phyloP scores from a whole-genome alignment of 1,140 invertebrate genomes.

The Dolichoris vasculosae region DNA sequence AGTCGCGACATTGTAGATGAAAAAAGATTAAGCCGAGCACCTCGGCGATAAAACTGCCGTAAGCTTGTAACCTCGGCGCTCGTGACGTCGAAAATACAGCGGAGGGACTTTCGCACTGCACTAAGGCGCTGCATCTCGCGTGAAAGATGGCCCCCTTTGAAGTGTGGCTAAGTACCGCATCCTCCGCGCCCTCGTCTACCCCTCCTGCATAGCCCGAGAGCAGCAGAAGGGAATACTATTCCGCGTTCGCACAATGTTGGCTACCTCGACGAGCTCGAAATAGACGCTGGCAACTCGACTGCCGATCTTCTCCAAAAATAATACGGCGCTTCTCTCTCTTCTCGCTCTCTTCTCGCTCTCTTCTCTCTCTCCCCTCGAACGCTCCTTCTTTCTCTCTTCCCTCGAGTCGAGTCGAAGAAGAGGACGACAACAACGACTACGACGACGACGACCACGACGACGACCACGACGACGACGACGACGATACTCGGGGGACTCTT shows the following conservation, averaged over 20 bases:
- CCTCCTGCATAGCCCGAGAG: neutral
- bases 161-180: conserved; percentile 56
- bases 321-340: neutral
- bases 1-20: neutral
- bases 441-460: neutral
- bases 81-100: neutral
- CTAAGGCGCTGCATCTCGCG: neutral
- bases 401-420: too few species aligned
- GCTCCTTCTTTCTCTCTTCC: neutral
- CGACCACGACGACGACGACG: neutral
- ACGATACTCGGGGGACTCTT: neutral
- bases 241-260: conserved; percentile 39
- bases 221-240: conserved; percentile 23
- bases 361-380: neutral
- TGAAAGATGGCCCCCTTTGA: conserved; percentile 42
- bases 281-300: conserved; percentile 42
- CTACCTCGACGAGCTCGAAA: conserved; percentile 18
- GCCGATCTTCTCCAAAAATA: conserved; percentile 55
- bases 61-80: neutral
- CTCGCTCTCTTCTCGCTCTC: conserved; percentile 13
- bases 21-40: conserved; percentile 8
- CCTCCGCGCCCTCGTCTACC: neutral
- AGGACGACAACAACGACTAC: too few species aligned
- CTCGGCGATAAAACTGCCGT: neutral
- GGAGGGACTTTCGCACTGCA: neutral